Evolutionary conservation across 2,797 vertebrate genomes (phyloP), one percentile per base, ranked within the genome.

Genomic region (Serranus cabrilla): DNA sequence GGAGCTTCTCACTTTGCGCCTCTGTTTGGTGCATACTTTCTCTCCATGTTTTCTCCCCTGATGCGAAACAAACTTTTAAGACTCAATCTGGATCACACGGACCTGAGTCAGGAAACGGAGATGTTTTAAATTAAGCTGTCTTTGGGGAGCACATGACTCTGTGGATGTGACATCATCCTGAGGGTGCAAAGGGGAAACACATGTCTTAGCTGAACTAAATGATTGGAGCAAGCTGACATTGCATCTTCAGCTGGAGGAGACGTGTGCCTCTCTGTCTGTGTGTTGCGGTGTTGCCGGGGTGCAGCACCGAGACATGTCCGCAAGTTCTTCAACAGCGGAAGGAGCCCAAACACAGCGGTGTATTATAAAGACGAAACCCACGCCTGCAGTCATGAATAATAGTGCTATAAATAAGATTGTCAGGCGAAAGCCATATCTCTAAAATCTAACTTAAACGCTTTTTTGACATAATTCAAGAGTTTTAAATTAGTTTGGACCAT

Each of bases 91-190:
- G 61, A 23, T 71, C 77, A 67, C 43, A 20, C 54, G 69, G 65
- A 51, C 57, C 40, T 64, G 54, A 87, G 62, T 90, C 81, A 87
- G 69, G 77, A 85, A 76, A 67, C 16, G 62, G 8, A 80, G 62
- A 83, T 92, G 86, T 92, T 93, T 91, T 73, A 81, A 86, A 88
- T 93, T 87, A 87, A 80, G 60, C 31, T 81, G 77, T 84, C 74
- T 81, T 93, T 47, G 71, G 78, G 81, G 71, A 90, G 74, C 85
- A 86, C 85, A 91, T 92, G 93, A 85, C 83, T 86, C 64, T 87
- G 76, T 87, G 84, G 85, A 91, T 84, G 81, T 94, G 94, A 94
- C 89, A 89, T 95, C 92, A 94, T 91, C 82, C 71, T 61, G 43
- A 70, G 73, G 78, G 74, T 79, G 84, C 76, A 93, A 93, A 94